These are phyloP conservation scores for Macrotis lagotis DNA, from an alignment of 2,113 vertebrate species.

Conservation along the genomic window DNA sequence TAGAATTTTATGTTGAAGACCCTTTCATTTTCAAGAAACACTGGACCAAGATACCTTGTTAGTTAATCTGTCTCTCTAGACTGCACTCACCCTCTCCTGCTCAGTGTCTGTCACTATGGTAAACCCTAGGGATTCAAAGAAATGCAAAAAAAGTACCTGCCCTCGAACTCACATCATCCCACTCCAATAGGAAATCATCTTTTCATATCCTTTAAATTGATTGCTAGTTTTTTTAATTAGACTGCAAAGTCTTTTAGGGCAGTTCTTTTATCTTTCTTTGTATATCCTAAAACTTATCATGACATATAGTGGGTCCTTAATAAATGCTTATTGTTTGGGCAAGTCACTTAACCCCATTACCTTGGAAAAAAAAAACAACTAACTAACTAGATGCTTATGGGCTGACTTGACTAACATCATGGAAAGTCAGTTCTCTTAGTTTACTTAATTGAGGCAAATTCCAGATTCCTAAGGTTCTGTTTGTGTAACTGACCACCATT, in stretches of 20 bases:
- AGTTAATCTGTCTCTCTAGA: neutral
- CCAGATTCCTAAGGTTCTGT: neutral
- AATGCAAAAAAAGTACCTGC: neutral
- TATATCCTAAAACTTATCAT: neutral
- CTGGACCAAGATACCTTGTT: conserved; percentile 15
- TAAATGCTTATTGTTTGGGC: neutral
- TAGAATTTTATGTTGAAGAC: conserved; percentile 26
- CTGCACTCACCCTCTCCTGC: neutral
- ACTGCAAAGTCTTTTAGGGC: neutral
- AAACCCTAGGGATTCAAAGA: neutral
- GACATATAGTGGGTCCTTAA: neutral
- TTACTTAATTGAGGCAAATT: neutral
- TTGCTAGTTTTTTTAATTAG: neutral
- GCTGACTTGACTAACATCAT: neutral
- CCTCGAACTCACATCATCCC: neutral
- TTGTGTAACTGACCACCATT: conserved; percentile 31
- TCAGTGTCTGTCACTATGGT: neutral
- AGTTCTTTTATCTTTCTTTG: neutral
- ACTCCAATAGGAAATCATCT: neutral
- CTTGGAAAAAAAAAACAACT: no score
- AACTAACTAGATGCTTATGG: neutral
- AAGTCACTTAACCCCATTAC: no score
- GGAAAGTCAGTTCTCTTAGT: neutral
- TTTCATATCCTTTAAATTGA: neutral
- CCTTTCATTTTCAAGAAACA: conserved; percentile 43